phyloP scores from a whole-genome alignment of 1,140 invertebrate genomes.

The Tribolium castaneum region DNA sequence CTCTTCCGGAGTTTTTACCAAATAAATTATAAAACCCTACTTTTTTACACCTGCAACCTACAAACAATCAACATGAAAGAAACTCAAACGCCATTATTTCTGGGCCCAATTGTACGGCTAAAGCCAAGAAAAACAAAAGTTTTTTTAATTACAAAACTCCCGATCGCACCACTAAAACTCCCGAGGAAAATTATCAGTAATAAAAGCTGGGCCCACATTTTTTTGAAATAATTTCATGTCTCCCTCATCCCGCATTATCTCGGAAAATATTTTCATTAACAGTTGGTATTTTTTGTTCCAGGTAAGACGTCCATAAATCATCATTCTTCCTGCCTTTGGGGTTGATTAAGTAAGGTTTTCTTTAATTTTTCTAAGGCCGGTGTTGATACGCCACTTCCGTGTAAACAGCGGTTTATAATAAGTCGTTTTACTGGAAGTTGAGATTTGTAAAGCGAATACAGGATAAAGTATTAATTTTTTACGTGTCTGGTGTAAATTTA shows the following conservation, averaged over 20 bases:
- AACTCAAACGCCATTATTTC: constrained; percentile 8
- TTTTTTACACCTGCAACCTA: constrained; percentile 26
- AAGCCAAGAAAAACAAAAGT: not conserved
- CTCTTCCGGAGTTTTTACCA: not conserved
- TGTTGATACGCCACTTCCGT: constrained; percentile 20
- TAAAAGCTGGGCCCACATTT: not conserved
- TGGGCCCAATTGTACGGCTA: not conserved
- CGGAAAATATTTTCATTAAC: not conserved
- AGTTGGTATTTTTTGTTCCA: not conserved
- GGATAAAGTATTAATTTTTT: constrained; percentile 21
- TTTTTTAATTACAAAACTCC: not conserved
- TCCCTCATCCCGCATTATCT: not conserved
- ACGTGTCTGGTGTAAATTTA: constrained; percentile 21
- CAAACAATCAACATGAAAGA: constrained; percentile 7
- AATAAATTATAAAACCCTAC: constrained; percentile 2
- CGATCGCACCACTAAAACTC: not conserved
- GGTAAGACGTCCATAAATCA: constrained; percentile 21
- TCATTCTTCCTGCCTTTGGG: not conserved
- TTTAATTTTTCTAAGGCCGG: constrained; percentile 1
- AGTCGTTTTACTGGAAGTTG: constrained; percentile 11
- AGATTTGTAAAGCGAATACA: constrained; percentile 12
- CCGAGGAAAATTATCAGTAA: too few species aligned
- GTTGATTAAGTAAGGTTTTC: constrained; percentile 12
- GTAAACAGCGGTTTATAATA: not conserved
- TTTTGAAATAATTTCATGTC: not conserved